phyloP scores from a whole-genome alignment of 1,140 invertebrate genomes.

The Formica exsecta region DNA sequence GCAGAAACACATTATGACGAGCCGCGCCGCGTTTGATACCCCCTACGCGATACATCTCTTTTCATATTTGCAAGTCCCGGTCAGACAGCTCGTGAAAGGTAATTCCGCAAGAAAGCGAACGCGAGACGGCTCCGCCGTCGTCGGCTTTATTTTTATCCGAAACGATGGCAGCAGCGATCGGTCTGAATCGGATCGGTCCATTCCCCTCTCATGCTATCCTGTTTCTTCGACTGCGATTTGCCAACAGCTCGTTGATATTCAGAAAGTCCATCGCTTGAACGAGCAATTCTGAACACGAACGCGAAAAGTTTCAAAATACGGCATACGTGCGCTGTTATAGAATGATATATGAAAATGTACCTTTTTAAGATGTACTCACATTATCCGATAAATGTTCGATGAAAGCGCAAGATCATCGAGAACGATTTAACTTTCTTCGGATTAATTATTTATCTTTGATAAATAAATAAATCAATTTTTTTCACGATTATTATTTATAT shows the following conservation, averaged over 20 bases:
- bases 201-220: constrained; percentile 17
- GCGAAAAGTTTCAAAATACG: constrained; percentile 66
- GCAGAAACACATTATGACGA: background rate
- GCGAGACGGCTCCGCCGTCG: constrained; percentile 52
- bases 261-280: constrained; percentile 68
- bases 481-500: background rate
- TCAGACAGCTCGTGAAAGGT: constrained; percentile 70
- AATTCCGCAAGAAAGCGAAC: constrained; percentile 57
- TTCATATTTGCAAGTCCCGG: constrained; percentile 22
- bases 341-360: constrained; percentile 67
- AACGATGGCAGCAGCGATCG: constrained; percentile 54
- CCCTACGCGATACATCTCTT: constrained; percentile 28
- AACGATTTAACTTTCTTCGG: background rate
- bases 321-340: constrained; percentile 44
- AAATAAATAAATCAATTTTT: background rate
- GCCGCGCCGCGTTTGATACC: background rate
- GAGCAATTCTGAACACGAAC: constrained; percentile 34
- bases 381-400: background rate
- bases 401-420: constrained; percentile 15
- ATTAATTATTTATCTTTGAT: background rate
- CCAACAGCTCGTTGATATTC: constrained; percentile 77
- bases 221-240: constrained; percentile 65
- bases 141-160: constrained; percentile 67
- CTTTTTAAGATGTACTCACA: background rate
- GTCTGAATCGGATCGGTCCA: constrained; percentile 51